Evolutionary conservation across 2,797 vertebrate genomes (phyloP).

Genomic region (Artibeus jamaicensis): DNA sequence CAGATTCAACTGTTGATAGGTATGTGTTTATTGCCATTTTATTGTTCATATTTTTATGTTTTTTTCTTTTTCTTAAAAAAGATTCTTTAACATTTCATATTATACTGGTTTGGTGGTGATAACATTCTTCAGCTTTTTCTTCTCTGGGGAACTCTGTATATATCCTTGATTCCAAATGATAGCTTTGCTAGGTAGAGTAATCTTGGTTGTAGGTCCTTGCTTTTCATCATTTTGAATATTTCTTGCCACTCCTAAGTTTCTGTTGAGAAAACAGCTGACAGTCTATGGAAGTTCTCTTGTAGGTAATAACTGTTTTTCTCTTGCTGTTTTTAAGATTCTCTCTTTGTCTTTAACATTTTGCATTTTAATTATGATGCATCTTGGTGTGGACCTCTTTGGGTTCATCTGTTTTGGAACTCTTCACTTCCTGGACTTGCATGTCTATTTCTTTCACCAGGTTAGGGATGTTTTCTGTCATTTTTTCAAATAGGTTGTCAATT

Average conservation of each 20-base stretch:
- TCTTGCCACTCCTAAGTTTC: not conserved
- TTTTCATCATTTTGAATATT: not conserved
- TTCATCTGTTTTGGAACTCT: too few relatives aligned
- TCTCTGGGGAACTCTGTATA: not conserved
- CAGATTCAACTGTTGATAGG: not conserved
- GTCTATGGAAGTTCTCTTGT: too few relatives aligned
- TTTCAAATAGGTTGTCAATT: not conserved
- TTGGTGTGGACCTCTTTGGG: too few relatives aligned
- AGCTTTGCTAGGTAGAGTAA: not conserved
- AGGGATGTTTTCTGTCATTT: not conserved
- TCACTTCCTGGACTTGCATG: not conserved
- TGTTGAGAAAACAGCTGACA: not conserved
- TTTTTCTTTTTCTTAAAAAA: not conserved
- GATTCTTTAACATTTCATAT: not conserved
- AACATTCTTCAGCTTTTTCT: not conserved
- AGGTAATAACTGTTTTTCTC: too few relatives aligned
- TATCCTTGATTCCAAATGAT: not conserved
- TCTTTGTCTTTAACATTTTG: too few relatives aligned
- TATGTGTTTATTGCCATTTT: not conserved
- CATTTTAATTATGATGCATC: too few relatives aligned
- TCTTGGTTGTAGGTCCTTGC: not conserved
- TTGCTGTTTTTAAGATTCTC: too few relatives aligned
- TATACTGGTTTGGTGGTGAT: not conserved
- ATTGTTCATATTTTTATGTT: not conserved
- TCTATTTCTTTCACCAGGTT: not conserved